Conservation (phyloP, 1,140 invertebrate genomes). For the Pseudomyrmex gracilis region DNA sequence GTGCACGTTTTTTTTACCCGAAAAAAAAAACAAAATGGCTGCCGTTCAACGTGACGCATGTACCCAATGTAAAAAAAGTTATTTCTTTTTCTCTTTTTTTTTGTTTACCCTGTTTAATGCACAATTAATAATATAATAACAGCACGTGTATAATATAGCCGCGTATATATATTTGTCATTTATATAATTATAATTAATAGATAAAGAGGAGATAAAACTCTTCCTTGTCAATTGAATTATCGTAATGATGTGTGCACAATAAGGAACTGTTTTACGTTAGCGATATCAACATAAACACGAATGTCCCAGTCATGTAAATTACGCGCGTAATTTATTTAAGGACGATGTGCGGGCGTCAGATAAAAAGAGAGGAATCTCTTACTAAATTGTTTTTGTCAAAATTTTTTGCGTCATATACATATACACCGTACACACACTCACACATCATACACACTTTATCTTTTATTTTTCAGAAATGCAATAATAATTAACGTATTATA, state of each 20-base stretch:
- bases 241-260: slow-evolving; percentile 61
- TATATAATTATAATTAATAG: slow-evolving; percentile 74
- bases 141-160: slow-evolving; percentile 70
- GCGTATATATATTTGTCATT: slow-evolving; percentile 75
- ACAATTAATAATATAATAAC: slow-evolving; percentile 76
- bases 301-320: slow-evolving; percentile 57
- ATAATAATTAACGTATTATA: neutral
- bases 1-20: slow-evolving; percentile 48
- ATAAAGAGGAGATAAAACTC: slow-evolving; percentile 59
- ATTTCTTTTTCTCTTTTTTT: slow-evolving; percentile 51
- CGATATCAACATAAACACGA: slow-evolving; percentile 60
- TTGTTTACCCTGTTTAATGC: slow-evolving; percentile 84
- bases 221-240: slow-evolving; percentile 75
- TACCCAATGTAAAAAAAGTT: slow-evolving; percentile 69
- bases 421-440: too few species aligned
- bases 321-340: slow-evolving; percentile 58
- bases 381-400: neutral
- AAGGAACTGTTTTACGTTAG: slow-evolving; percentile 60
- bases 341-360: slow-evolving; percentile 15
- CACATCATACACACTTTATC: neutral
- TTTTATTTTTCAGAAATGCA: neutral
- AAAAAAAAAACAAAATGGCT: slow-evolving; percentile 80
- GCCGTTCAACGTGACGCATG: slow-evolving; percentile 76
- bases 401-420: neutral
- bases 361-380: slow-evolving; percentile 54